Percentiles rank a stretch among this genome's conserved stretches.
phyloP scores from a whole-genome alignment of 1,140 invertebrate genomes.

The Arctopsyche grandis region DNA sequence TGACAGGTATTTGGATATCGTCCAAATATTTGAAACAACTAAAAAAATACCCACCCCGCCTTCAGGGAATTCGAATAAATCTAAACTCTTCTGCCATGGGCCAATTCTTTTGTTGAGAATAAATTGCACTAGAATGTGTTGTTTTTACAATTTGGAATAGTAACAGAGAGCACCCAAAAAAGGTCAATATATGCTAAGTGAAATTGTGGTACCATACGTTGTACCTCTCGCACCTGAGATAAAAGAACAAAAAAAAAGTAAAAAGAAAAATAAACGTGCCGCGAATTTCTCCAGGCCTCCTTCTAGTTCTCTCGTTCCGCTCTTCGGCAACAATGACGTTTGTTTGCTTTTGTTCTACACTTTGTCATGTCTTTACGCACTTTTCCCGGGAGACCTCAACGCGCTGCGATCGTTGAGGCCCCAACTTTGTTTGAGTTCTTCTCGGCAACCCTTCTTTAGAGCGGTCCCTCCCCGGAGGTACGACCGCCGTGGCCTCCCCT shows the following conservation, averaged over 20 bases:
- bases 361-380: conserved; percentile 38
- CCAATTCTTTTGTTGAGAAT: too few species aligned
- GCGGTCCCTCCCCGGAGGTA: neutral
- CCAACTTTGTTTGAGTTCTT: conserved; percentile 43
- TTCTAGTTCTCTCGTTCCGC: neutral
- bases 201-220: conserved; percentile 1
- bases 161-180: neutral
- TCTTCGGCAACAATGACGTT: conserved; percentile 39
- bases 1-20: too few species aligned
- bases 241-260: conserved; percentile 5
- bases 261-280: conserved; percentile 25
- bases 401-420: neutral
- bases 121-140: too few species aligned
- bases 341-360: conserved; percentile 45
- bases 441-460: neutral
- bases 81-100: too few species aligned
- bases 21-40: too few species aligned
- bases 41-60: too few species aligned
- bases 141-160: too few species aligned
- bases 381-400: conserved; percentile 37
- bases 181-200: conserved; percentile 22
- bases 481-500: neutral
- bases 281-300: neutral
- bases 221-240: neutral
- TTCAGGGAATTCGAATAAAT: too few species aligned